Evolutionary conservation across 1,140 invertebrate species (phyloP), one percentile per base, ranked within the genome.

Genomic region (Samia ricini): DNA sequence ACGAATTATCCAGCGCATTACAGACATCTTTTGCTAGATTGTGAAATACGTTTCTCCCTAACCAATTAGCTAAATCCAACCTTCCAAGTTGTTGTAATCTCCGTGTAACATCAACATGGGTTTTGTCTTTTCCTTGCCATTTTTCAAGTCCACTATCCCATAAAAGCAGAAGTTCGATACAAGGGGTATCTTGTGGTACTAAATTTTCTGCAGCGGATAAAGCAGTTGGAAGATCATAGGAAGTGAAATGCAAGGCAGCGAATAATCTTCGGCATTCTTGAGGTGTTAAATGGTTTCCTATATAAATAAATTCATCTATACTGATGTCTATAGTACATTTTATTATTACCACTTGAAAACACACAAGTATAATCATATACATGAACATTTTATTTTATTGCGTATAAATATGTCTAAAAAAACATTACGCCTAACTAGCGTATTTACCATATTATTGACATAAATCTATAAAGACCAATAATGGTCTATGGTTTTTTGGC

Each of bases 1-100:
- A 77, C 49, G 68, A 66, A 60, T 76, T 72, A 51, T 68, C 59
- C 23, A 81, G 66, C 19, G 84, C 81, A 61, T 88, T 85, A 73
- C 92, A 83, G 48, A 94, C 76, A 72, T 94, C 92, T 63, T 87
- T 85, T 12, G 91, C 90, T 48, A 94, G 74, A 67, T 93, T 82
- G 60, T 90, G 78, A 79, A 94, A 94, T 2, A 92, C 90, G 3
- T 89, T 91, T 61, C 79, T 91, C 7, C 92, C 91, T 1, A 94
- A 68, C 93, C 93, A 94, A 74, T 93, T 88, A 0, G 93, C 93
- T 61, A 94, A 68, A 64, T 93, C 89, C 4, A 68, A 66, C 69
- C 89, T 91, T 64, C 89, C 90, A 52, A 94, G 79, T 84, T 94
- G 93, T 24, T 91, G 83, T 8, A 94, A 71, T 65, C 92, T 88